These are phyloP conservation scores for Astreopora myriophthalma DNA, from an alignment of 64 coral and sea anemone genomes.

Conservation along the genomic window DNA sequence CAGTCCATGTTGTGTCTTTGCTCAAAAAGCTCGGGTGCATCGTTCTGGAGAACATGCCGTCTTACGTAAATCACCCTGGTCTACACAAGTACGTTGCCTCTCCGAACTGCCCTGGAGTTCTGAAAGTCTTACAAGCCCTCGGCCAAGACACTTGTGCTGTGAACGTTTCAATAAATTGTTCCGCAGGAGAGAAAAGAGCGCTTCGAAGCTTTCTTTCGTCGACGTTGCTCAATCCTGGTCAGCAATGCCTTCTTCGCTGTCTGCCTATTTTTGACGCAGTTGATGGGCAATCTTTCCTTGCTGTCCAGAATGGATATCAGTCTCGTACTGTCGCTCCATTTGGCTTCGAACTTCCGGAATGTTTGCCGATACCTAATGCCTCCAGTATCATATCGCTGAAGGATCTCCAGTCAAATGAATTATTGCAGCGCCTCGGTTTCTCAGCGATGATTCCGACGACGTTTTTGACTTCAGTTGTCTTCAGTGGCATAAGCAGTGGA, in stretches of 20 bases:
- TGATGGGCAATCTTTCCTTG: conserved; percentile 26
- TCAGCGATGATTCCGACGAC: background rate
- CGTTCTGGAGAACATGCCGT: conserved; percentile 47
- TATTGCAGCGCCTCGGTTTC: conserved; percentile 47
- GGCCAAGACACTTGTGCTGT: conserved; percentile 1
- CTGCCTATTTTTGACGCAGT: conserved; percentile 59
- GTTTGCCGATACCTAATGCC: conserved; percentile 33
- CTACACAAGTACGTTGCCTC: conserved; percentile 57
- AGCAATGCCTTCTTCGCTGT: background rate
- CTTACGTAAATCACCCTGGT: conserved; percentile 58
- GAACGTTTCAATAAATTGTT: background rate
- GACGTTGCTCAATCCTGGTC: background rate
- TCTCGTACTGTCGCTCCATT: conserved; percentile 36
- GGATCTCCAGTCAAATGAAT: conserved; percentile 11
- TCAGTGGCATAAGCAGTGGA: background rate
- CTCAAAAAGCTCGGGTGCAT: conserved; percentile 60
- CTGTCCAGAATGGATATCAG: conserved; percentile 1
- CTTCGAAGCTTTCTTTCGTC: conserved; percentile 55
- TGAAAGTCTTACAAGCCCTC: conserved; percentile 57
- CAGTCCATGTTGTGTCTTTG: background rate
- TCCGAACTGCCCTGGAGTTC: conserved; percentile 58
- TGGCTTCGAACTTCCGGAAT: conserved; percentile 10
- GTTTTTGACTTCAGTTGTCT: conserved; percentile 44
- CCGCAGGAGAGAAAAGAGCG: conserved; percentile 41
- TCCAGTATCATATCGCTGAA: conserved; percentile 13